These are phyloP conservation scores for Rhagonycha lutea DNA, from an alignment of 2,888 invertebrate genomes.

Conservation along the genomic window DNA sequence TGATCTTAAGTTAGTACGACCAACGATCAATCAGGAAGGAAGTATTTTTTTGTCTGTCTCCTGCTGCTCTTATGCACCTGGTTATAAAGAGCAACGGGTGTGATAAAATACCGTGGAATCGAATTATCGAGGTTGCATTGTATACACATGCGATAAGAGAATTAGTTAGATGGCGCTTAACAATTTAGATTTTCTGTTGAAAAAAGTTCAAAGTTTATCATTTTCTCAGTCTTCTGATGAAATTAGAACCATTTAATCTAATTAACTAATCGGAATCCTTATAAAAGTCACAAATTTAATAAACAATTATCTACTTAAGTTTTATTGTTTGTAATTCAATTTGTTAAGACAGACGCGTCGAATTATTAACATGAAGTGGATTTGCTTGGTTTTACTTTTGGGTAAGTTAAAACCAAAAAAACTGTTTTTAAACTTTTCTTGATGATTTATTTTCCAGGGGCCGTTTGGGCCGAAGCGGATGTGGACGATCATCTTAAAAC, in stretches of 20 bases:
- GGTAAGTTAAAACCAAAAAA: not conserved
- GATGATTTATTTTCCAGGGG: not conserved
- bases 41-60: no score
- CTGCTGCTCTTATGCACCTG: no score
- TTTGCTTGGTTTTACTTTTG: not conserved
- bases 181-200: not conserved
- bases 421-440: not conserved
- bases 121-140: no score
- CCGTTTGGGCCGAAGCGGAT: not conserved
- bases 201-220: conserved; percentile 7
- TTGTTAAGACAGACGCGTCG: not conserved
- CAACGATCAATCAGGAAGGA: no score
- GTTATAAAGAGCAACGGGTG: no score
- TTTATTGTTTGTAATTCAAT: not conserved
- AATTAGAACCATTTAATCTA: not conserved
- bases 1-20: no score
- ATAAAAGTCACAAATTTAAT: not conserved
- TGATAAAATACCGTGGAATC: no score
- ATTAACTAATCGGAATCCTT: not conserved
- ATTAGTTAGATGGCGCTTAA: not conserved
- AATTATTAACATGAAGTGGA: not conserved
- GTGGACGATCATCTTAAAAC: not conserved
- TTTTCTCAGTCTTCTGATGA: not conserved
- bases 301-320: not conserved
- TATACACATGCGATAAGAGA: no score